Evolutionary conservation across 2,113 vertebrate species (phyloP), one percentile per base, ranked within the genome.

Genomic region (Mastomys coucha): DNA sequence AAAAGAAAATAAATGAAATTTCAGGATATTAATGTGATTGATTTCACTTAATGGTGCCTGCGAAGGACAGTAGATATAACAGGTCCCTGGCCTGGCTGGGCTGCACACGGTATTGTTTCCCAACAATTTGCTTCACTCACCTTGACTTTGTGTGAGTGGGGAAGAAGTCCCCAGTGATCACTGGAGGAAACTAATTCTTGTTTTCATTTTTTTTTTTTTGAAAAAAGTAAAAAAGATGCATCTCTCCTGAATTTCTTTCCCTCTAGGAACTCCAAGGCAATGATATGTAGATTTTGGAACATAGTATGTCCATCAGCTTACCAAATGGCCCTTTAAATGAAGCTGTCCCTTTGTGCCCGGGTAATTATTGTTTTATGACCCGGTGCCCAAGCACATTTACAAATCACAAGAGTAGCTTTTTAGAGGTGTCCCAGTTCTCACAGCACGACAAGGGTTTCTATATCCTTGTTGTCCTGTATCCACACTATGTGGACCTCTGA

Each of bases 11-110:
- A 96, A 96, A 95, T 78, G 73, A 94, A 91, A 95, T 93, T 96
- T 96, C 56, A 95, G 85, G 85, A 95, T 92, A 89, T 96, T 95
- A 87, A 96, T 96, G 87, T 89, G 92, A 97, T 91, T 88, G 93
- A 94, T 96, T 96, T 95, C 65, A 90, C 42, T 95, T 95, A 89
- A 93, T 92, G 85, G 88, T 87, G 22, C 49, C 81, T 82, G 36
- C 84, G 72, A 95, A 95, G 70, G 75, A 95, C 36, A n/a, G 75
- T 53, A 93, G 86, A 91, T 39, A n/a, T 89, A 91, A 95, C 88
- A 96, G 75, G 93, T 92, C 51, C 39, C 51, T 84, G 56, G 70
- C 51, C 39, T 77, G 39, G 20, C 67, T 77, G 86, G 80, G 60
- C 72, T 89, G 72, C 56, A 53, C 26, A 89, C 42, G n/a, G 39